Base-by-base conservation (phyloP, 2,113 vertebrate genomes). In the Misgurnus mizolepis region DNA sequence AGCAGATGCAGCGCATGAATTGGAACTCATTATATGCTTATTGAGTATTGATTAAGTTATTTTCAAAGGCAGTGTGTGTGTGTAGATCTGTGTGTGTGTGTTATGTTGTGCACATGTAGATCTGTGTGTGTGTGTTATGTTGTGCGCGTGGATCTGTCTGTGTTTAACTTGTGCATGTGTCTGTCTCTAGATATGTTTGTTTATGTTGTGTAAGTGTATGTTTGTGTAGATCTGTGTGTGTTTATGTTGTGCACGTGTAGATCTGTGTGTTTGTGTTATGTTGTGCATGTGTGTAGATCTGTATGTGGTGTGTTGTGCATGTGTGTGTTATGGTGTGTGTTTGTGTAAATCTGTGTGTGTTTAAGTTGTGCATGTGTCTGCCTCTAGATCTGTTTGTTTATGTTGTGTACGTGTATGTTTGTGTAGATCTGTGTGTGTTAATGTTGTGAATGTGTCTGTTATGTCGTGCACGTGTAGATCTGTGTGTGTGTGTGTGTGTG, bases 1-100 rank as follows among this genome's bases (percentile, higher is more conserved):
- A 81, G 49, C 92, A 94, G 87, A 73, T 43, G 62, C 40, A 76
- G 58, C 55, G 40, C 64, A 74, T 78, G 50, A 80, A 75, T 78
- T 81, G 72, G 50, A n/a, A 74, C 60, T 68, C 58, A 45, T 83
- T 79, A 69, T 41, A 76, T 69, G 65, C 74, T 75, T 49, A 76
- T 65, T 58, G 69, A 66, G 55, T 70, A 75, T 58, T 77, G 65
- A 65, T 69, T 60, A 49, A n/a, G 55, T 43, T 64, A 41, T 65
- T 40, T 47, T 69, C 71, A 76, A 56, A 82, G n/a, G 17, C 72
- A 22, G 34, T 7, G 40, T 18, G 47, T 47, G 47, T 60, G 11
- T 43, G 6, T 72, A n/a, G n/a, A n/a, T n/a, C n/a, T n/a, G 4
- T 73, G 67, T 34, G 49, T 79, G 41, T 45, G 41, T 73, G 39